A percentile compares a stretch with the other conserved stretches of the same genome.
Conservation (phyloP, 2,797 vertebrate genomes). For the Myoxocephalus aenaeus region DNA sequence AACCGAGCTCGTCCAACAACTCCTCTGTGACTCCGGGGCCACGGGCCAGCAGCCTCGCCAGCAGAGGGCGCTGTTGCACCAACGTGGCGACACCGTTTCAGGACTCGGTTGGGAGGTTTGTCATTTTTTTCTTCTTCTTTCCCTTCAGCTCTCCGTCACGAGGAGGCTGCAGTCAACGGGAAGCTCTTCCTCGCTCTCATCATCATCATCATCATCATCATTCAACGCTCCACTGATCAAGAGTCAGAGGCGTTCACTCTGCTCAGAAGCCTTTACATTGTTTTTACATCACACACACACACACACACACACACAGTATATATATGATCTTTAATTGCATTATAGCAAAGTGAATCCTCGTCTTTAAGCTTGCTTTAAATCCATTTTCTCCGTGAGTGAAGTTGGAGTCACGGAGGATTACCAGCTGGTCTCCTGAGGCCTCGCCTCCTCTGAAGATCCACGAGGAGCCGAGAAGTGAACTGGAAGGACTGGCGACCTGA, state of each 20-base stretch:
- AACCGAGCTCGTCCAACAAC: neutral
- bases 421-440: slow-evolving; percentile 43
- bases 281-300: neutral
- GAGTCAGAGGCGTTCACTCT: slow-evolving; percentile 19
- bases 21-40: neutral
- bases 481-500: slow-evolving; percentile 28
- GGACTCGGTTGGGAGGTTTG: slow-evolving; percentile 21
- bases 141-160: slow-evolving; percentile 25
- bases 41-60: slow-evolving; percentile 27
- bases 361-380: slow-evolving; percentile 47
- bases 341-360: slow-evolving; percentile 41
- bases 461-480: slow-evolving; percentile 7
- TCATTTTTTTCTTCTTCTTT: neutral
- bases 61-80: slow-evolving; percentile 73
- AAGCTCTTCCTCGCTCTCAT: slow-evolving; percentile 18
- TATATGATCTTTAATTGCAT: slow-evolving; percentile 35
- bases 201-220: neutral
- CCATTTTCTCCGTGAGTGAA: slow-evolving; percentile 32
- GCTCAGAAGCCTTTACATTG: neutral
- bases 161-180: slow-evolving; percentile 39
- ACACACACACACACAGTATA: no score
- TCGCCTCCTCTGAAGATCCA: slow-evolving; percentile 17
- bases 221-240: slow-evolving; percentile 22
- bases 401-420: slow-evolving; percentile 56
- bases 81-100: slow-evolving; percentile 16